A percentile compares a stretch with the other conserved stretches of the same genome.
phyloP scores from a whole-genome alignment of 2,113 vertebrate genomes.

The Pseudolaguvia tuberculata region DNA sequence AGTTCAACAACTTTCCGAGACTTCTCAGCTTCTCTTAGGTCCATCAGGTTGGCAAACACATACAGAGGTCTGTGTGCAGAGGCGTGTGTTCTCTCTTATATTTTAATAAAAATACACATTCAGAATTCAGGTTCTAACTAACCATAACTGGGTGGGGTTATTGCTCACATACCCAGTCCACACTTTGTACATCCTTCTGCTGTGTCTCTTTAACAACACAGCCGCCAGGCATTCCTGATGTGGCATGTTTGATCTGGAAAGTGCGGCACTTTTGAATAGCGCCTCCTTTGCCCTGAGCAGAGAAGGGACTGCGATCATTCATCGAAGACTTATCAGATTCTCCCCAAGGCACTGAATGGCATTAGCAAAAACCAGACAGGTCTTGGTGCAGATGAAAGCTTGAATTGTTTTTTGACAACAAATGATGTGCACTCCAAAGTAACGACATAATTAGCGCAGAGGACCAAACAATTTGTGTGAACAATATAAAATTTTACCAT shows the following conservation, averaged over 20 bases:
- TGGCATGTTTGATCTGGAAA: conserved; percentile 42
- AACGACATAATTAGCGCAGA: conserved; percentile 9
- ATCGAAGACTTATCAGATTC: conserved; percentile 38
- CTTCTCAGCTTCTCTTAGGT: conserved; percentile 37
- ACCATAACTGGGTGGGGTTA: conserved; percentile 23
- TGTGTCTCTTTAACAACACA: conserved; percentile 24
- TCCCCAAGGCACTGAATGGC: conserved; percentile 31
- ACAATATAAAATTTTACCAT: neutral
- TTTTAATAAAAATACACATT: conserved; percentile 10
- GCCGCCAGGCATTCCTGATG: conserved; percentile 38
- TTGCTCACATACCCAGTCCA: conserved; percentile 24
- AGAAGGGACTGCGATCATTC: conserved; percentile 25
- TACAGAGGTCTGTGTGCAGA: neutral
- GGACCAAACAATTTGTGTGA: conserved; percentile 9
- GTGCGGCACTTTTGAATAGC: conserved; percentile 26
- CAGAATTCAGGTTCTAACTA: conserved; percentile 6
- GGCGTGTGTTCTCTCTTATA: conserved; percentile 3
- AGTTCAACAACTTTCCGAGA: conserved; percentile 43
- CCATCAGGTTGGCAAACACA: conserved; percentile 23
- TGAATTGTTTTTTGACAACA: conserved; percentile 4
- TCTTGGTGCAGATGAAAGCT: conserved; percentile 18
- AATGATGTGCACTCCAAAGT: neutral
- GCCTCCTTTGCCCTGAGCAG: conserved; percentile 31
- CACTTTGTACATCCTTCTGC: conserved; percentile 11
- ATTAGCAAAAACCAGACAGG: conserved; percentile 2